phyloP scores from a whole-genome alignment of 1,140 invertebrate genomes.

The Planococcus citri region DNA sequence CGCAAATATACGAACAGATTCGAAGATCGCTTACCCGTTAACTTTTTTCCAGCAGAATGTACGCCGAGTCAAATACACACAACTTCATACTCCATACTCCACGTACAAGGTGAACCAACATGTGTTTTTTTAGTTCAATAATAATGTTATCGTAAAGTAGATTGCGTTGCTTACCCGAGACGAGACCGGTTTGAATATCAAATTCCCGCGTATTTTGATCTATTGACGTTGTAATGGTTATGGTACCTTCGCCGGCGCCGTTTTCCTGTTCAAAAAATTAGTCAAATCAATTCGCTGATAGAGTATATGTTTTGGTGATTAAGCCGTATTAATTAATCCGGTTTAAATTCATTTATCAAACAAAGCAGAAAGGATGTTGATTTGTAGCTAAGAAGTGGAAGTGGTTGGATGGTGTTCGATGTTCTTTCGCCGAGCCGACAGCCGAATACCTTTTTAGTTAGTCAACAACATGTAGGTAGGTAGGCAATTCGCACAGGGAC shows the following conservation, averaged over 20 bases:
- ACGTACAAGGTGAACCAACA: constrained; percentile 16
- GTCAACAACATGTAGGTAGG: no score
- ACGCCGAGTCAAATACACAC: not conserved
- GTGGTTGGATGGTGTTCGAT: no score
- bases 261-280: not conserved
- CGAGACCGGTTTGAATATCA: not conserved
- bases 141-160: not conserved
- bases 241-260: not conserved
- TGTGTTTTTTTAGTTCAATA: not conserved
- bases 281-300: no score
- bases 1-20: not conserved
- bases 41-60: not conserved
- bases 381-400: no score
- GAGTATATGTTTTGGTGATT: no score
- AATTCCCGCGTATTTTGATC: not conserved
- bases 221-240: not conserved
- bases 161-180: constrained; percentile 1
- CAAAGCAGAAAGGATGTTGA: no score
- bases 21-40: constrained; percentile 16
- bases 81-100: not conserved
- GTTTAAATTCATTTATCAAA: no score
- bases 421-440: no score
- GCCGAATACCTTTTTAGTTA: no score
- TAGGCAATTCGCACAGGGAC: no score
- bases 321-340: no score